phyloP scores from a whole-genome alignment of 2,888 invertebrate species.

The Orchestes rusci region DNA sequence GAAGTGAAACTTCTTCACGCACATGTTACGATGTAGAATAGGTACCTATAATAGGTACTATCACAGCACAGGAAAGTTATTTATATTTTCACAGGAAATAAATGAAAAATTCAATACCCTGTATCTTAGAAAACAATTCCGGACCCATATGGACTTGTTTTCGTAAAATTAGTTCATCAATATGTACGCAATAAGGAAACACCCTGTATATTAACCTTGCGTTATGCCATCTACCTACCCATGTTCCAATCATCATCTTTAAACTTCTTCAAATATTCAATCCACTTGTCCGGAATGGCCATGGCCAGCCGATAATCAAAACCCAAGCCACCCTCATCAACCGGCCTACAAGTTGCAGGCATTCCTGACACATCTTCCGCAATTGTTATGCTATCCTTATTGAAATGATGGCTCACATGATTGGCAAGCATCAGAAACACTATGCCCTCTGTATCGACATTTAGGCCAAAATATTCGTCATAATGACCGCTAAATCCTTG shows the following conservation, averaged over 20 bases:
- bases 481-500: constrained; percentile 82
- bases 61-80: too few relatives aligned
- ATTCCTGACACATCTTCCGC: constrained; percentile 99
- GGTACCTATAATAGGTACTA: too few relatives aligned
- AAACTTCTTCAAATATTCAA: constrained; percentile 73
- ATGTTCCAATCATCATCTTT: constrained; percentile 94
- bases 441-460: constrained; percentile 93
- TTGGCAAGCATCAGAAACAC: constrained; percentile 94
- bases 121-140: too few relatives aligned
- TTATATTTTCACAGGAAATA: too few relatives aligned
- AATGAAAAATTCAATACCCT: too few relatives aligned
- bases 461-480: constrained; percentile 94
- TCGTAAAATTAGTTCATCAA: too few relatives aligned
- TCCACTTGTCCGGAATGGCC: constrained; percentile 99
- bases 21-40: too few relatives aligned
- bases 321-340: constrained; percentile 75
- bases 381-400: constrained; percentile 79
- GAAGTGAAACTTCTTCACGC: too few relatives aligned
- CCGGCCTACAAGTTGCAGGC: constrained; percentile 93
- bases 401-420: constrained; percentile 72
- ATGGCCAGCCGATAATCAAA: constrained; percentile 95
- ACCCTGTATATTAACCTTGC: too few relatives aligned
- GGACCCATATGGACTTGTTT: too few relatives aligned
- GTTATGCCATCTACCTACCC: too few relatives aligned
- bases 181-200: too few relatives aligned